phyloP scores from a whole-genome alignment of 2,113 vertebrate species.

The Prietella phreatophila region DNA sequence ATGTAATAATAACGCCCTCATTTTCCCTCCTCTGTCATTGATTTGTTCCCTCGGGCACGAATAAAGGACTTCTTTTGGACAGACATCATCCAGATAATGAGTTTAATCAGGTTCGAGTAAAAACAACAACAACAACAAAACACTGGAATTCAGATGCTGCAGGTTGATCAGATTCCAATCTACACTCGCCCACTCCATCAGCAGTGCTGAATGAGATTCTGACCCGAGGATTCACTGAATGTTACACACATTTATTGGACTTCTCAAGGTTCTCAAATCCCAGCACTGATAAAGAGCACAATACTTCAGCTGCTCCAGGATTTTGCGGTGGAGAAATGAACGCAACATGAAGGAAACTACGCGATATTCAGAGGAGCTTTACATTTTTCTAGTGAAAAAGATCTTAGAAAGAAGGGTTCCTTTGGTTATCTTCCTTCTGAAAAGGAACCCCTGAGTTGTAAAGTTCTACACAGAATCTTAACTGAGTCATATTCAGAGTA shows the following conservation, averaged over 20 bases:
- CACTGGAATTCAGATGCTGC: neutral
- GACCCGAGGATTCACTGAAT: neutral
- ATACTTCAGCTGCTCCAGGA: too few species aligned
- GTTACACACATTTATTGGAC: neutral
- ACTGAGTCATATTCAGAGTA: neutral
- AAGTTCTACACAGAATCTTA: neutral
- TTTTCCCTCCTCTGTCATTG: neutral
- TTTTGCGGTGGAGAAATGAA: too few species aligned
- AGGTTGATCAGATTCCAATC: neutral
- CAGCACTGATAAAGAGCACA: neutral
- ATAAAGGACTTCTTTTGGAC: neutral
- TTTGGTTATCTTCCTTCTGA: neutral
- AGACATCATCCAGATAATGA: neutral
- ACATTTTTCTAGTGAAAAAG: neutral
- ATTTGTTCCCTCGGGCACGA: neutral
- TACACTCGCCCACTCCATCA: neutral
- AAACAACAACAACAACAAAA: neutral
- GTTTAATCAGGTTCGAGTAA: neutral
- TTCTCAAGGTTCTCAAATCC: neutral
- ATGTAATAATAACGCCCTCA: constrained; percentile 7
- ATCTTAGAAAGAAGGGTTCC: neutral
- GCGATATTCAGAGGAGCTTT: too few species aligned
- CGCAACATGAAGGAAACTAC: too few species aligned
- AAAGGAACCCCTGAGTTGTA: neutral
- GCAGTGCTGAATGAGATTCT: neutral